A percentile compares a stretch with the other conserved stretches of the same genome.
Conservation (phyloP, 2,888 invertebrate genomes). For the Nemotelus pantherinus region DNA sequence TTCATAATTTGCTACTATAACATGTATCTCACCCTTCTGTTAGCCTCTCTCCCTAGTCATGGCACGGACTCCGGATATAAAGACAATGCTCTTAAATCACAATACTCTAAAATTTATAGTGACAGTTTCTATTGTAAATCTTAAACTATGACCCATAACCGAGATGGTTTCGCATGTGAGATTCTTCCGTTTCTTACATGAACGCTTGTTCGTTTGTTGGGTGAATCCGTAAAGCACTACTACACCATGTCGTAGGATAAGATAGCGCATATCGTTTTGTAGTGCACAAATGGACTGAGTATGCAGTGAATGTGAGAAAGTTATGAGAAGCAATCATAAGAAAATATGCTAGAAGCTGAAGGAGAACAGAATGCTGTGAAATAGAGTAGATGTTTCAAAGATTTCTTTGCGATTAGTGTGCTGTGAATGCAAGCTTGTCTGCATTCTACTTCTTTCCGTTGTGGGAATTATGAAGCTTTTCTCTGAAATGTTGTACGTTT, state of each 20-base stretch:
- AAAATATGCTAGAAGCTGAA: not conserved
- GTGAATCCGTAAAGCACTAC: too few species aligned
- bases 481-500: too few species aligned
- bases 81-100: conserved; percentile 15
- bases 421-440: not conserved
- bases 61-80: not conserved
- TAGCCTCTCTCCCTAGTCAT: not conserved
- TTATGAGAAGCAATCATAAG: not conserved
- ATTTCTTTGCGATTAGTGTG: not conserved
- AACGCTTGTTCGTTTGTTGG: not conserved
- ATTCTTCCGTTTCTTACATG: conserved; percentile 5
- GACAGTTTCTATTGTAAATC: conserved; percentile 24
- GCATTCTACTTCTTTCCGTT: too few species aligned
- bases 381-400: not conserved
- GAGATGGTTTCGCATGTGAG: not conserved
- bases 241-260: too few species aligned
- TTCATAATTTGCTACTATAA: conserved; percentile 2
- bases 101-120: conserved; percentile 15
- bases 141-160: not conserved
- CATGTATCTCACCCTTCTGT: not conserved
- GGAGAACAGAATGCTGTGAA: not conserved
- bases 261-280: too few species aligned
- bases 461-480: too few species aligned
- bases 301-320: conserved; percentile 1
- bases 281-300: too few species aligned